Evolutionary conservation across 2,888 invertebrate species (phyloP).

Genomic region (Dynastes grantii): DNA sequence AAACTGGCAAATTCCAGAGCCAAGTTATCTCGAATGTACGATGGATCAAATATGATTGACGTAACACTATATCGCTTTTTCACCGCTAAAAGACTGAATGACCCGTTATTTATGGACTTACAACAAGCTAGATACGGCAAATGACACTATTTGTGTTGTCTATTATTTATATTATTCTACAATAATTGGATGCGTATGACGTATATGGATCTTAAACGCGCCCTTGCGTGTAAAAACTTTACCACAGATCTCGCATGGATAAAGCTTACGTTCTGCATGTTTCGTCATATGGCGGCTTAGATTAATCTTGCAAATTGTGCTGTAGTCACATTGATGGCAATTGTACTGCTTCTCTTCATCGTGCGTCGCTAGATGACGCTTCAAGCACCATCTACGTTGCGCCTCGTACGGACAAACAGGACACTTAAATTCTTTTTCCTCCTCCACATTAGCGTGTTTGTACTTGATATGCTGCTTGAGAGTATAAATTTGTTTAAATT

Average conservation of each 20-base stretch:
- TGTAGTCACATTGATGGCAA: slow-evolving; percentile 13
- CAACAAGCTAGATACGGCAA: no score
- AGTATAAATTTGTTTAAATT: slow-evolving; percentile 17
- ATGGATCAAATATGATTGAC: no score
- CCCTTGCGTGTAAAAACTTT: slow-evolving; percentile 10
- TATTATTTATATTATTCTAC: no score
- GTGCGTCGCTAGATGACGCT: background rate
- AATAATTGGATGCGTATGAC: background rate
- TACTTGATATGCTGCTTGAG: slow-evolving; percentile 14
- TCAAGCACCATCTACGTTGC: slow-evolving; percentile 1
- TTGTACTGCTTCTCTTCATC: slow-evolving; percentile 1
- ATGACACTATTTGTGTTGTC: no score
- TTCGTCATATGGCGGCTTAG: slow-evolving; percentile 7
- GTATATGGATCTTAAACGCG: background rate
- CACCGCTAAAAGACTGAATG: no score
- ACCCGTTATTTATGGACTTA: no score
- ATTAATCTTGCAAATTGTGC: background rate
- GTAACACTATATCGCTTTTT: no score
- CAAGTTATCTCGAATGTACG: no score
- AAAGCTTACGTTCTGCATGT: background rate
- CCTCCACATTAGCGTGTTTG: background rate
- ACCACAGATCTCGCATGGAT: slow-evolving; percentile 16
- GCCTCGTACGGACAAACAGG: background rate
- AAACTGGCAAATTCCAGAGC: no score
- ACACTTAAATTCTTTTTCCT: slow-evolving; percentile 17